Conservation (phyloP, 2,113 vertebrate genomes). For the Chitala chitala region DNA sequence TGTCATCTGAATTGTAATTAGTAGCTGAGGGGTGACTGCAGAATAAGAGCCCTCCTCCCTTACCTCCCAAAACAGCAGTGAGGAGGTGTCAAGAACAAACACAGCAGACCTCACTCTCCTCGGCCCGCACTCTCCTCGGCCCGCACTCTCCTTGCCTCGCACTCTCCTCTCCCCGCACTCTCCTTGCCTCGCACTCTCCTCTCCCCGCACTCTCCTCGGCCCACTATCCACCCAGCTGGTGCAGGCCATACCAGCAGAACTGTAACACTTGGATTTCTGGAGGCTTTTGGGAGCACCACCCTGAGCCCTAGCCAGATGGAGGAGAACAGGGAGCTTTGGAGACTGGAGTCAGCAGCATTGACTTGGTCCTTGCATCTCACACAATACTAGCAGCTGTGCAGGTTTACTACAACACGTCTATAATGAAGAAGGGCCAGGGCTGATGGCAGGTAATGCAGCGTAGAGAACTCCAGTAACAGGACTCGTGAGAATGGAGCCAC, state of each 20-base stretch:
- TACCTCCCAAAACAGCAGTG: slow-evolving; percentile 22
- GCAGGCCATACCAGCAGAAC: slow-evolving; percentile 11
- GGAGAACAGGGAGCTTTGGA: slow-evolving; percentile 75
- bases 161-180: neutral
- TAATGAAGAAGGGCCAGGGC: slow-evolving; percentile 70
- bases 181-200: neutral
- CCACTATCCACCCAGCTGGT: neutral
- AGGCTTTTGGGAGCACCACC: slow-evolving; percentile 13
- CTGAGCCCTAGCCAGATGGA: slow-evolving; percentile 2
- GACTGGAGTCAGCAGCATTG: slow-evolving; percentile 89
- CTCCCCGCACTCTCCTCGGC: slow-evolving; percentile 25
- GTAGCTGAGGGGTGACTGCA: slow-evolving; percentile 56
- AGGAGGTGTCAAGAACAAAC: slow-evolving; percentile 35
- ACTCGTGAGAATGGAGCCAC: slow-evolving; percentile 58
- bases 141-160: neutral
- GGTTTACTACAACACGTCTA: slow-evolving; percentile 90
- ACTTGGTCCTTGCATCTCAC: slow-evolving; percentile 94
- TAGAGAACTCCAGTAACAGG: too few relatives aligned
- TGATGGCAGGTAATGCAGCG: slow-evolving; percentile 88
- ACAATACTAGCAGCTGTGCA: slow-evolving; percentile 86
- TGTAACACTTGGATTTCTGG: neutral
- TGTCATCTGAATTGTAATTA: slow-evolving; percentile 63
- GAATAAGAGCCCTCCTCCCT: slow-evolving; percentile 26
- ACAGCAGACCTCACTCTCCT: slow-evolving; percentile 30
- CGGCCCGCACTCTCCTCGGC: neutral